Conservation (phyloP, 2,888 invertebrate species). For the Clistopyga incitator region DNA sequence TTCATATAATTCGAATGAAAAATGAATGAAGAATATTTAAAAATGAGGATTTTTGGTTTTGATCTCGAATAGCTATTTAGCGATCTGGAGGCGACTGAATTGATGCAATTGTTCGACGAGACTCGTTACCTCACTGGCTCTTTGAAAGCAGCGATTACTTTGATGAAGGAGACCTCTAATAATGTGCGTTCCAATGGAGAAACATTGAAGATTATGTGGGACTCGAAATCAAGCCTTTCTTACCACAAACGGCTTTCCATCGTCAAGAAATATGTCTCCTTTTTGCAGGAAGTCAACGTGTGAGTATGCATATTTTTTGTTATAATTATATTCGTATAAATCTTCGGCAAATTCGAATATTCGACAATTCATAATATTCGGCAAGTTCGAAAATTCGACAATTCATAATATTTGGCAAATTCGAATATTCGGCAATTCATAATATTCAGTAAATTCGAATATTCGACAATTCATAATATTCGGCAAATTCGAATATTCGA, state of each 20-base stretch:
- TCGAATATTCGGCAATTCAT: too few relatives aligned
- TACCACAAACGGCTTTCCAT: constrained; percentile 86
- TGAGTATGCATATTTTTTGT: constrained; percentile 59
- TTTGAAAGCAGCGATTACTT: constrained; percentile 83
- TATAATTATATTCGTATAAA: too few relatives aligned
- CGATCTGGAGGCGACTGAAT: constrained; percentile 79
- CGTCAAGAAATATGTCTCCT: constrained; percentile 84
- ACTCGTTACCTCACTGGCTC: constrained; percentile 83
- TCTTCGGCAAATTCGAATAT: too few relatives aligned
- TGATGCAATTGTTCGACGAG: constrained; percentile 83
- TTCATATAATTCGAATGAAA: too few relatives aligned
- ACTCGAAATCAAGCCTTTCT: constrained; percentile 86
- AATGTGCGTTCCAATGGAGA: constrained; percentile 68
- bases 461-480: too few relatives aligned
- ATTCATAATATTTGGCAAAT: too few relatives aligned
- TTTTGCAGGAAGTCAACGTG: constrained; percentile 82
- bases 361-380: too few relatives aligned
- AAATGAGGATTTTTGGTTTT: constrained; percentile 56
- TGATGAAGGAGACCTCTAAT: constrained; percentile 72
- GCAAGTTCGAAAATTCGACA: too few relatives aligned
- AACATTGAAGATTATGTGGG: constrained; percentile 85
- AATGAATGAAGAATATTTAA: neutral
- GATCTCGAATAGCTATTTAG: constrained; percentile 82
- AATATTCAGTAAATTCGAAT: too few relatives aligned
- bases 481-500: too few relatives aligned